Evolutionary conservation across 2,888 invertebrate genomes (phyloP).

Genomic region (Hesperia comma): DNA sequence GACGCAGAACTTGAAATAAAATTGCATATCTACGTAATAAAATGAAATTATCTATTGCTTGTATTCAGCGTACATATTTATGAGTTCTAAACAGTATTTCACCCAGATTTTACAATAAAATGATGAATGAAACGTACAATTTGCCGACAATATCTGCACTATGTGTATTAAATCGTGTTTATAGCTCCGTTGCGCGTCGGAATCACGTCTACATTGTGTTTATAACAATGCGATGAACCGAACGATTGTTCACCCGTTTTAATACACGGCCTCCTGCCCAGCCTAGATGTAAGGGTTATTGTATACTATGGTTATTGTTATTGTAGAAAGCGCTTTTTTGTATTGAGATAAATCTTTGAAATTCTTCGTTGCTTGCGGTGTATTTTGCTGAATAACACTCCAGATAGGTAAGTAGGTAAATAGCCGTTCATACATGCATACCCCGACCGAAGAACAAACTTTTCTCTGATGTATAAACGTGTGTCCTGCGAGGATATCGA

Average conservation of each 20-base stretch:
- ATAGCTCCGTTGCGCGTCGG: slow-evolving; percentile 25
- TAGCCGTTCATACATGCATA: too few relatives aligned
- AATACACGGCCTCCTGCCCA: slow-evolving; percentile 29
- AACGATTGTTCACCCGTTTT: slow-evolving; percentile 37
- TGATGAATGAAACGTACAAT: slow-evolving; percentile 35
- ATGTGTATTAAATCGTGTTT: slow-evolving; percentile 35
- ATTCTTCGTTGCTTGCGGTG: too few relatives aligned
- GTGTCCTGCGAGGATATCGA: too few relatives aligned
- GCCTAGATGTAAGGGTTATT: slow-evolving; percentile 18
- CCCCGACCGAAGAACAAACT: too few relatives aligned
- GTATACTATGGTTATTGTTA: slow-evolving; percentile 3
- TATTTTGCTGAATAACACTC: too few relatives aligned
- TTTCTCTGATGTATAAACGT: too few relatives aligned
- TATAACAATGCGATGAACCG: slow-evolving; percentile 37
- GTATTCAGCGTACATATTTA: neutral
- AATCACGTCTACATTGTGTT: slow-evolving; percentile 35
- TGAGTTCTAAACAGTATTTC: slow-evolving; percentile 17
- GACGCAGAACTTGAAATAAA: neutral
- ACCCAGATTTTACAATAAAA: slow-evolving; percentile 24
- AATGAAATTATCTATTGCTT: neutral
- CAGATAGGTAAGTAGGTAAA: too few relatives aligned
- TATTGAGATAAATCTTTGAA: too few relatives aligned
- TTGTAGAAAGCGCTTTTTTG: neutral
- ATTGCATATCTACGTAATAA: neutral
- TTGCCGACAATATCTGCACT: slow-evolving; percentile 34